Conservation (phyloP, 1,140 invertebrate species). For the Cecropterus lyciades region DNA sequence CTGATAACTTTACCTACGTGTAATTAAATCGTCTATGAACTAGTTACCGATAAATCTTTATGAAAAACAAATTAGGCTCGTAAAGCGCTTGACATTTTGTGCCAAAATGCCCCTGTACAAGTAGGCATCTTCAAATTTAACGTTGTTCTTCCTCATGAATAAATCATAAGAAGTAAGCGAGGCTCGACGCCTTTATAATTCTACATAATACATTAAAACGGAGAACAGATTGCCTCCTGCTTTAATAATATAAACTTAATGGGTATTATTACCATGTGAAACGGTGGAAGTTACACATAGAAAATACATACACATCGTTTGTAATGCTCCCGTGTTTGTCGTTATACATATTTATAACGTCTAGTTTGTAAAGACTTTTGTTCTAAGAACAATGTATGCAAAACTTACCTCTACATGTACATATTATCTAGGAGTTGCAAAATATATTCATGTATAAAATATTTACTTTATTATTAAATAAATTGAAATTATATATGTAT, state of each 20-base stretch:
- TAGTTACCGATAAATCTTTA: constrained; percentile 64
- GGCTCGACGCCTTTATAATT: constrained; percentile 79
- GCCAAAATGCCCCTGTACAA: constrained; percentile 66
- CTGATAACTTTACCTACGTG: constrained; percentile 17
- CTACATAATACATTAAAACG: constrained; percentile 84
- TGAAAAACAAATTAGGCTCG: constrained; percentile 71
- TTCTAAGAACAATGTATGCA: constrained; percentile 4
- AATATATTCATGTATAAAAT: too few relatives aligned
- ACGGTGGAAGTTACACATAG: constrained; percentile 31
- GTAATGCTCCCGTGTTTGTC: constrained; percentile 13
- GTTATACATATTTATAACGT: constrained; percentile 29
- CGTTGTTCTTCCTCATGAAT: constrained; percentile 79
- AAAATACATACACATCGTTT: constrained; percentile 12
- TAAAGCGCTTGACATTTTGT: constrained; percentile 71
- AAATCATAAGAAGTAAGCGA: constrained; percentile 81
- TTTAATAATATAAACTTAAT: constrained; percentile 80
- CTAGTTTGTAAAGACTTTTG: constrained; percentile 22
- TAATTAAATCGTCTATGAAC: constrained; percentile 44
- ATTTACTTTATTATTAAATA: too few relatives aligned
- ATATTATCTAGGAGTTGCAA: too few relatives aligned
- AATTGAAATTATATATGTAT: too few relatives aligned
- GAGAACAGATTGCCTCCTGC: constrained; percentile 78
- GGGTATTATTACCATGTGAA: constrained; percentile 61
- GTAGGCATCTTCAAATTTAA: constrained; percentile 79
- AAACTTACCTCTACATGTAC: not conserved